phyloP scores from a whole-genome alignment of 2,113 vertebrate species.

The Nesogale talazaci region DNA sequence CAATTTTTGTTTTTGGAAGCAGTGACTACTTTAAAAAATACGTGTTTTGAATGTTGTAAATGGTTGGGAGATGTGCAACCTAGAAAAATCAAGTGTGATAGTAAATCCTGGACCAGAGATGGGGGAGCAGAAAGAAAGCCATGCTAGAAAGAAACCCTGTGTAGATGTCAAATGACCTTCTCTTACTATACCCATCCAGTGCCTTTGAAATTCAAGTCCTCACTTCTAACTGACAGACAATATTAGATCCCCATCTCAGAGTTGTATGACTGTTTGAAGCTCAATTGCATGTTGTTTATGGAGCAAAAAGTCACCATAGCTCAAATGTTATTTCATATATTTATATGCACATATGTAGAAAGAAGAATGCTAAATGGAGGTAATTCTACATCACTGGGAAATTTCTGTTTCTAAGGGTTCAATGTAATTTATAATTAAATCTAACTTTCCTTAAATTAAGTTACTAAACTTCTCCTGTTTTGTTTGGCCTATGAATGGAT shows the following conservation, averaged over 20 bases:
- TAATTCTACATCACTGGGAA: not conserved
- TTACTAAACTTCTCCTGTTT: not conserved
- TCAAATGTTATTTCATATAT: not conserved
- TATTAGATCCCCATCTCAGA: not conserved
- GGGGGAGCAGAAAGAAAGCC: not conserved
- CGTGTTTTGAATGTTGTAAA: not conserved
- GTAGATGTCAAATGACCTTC: not conserved
- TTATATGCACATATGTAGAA: not conserved
- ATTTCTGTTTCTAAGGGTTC: conserved; percentile 32
- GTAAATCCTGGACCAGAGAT: not conserved
- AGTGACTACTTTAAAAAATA: not conserved
- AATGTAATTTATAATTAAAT: conserved; percentile 44
- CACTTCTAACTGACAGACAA: not conserved
- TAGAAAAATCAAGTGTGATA: not conserved
- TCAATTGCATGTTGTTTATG: not conserved
- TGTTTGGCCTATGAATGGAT: not conserved
- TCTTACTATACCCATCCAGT: not conserved
- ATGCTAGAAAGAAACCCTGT: not conserved
- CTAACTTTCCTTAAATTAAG: not conserved
- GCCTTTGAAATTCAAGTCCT: conserved; percentile 11
- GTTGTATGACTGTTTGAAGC: not conserved
- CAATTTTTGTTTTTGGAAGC: conserved; percentile 24
- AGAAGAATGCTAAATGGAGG: conserved; percentile 11
- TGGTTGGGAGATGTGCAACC: not conserved
- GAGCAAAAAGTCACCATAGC: not conserved